Evolutionary conservation across 2,113 vertebrate genomes (phyloP).

Genomic region (Poicephalus meyeri): DNA sequence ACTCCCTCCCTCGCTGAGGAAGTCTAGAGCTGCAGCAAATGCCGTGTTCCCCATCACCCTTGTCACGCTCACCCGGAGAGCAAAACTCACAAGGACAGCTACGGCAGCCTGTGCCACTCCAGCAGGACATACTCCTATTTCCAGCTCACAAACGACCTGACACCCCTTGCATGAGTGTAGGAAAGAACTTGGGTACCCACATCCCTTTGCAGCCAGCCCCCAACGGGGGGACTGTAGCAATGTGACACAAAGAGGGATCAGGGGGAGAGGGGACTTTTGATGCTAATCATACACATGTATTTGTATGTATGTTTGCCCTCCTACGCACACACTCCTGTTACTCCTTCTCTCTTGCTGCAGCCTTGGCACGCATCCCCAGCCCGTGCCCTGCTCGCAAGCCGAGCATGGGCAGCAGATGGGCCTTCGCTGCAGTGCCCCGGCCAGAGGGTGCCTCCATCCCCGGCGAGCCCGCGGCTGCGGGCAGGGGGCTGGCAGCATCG

Average conservation of each 20-base stretch:
- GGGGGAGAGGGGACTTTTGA: neutral
- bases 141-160: neutral
- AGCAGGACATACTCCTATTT: neutral
- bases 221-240: neutral
- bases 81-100: neutral
- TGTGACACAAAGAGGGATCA: neutral
- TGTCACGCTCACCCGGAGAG: neutral
- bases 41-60: neutral
- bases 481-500: neutral
- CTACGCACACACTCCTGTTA: conserved; percentile 8
- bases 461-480: neutral
- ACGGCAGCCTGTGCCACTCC: neutral
- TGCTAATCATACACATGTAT: neutral
- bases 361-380: conserved; percentile 47
- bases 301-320: conserved; percentile 31
- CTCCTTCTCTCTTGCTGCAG: conserved; percentile 58
- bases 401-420: conserved; percentile 28
- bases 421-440: conserved; percentile 19
- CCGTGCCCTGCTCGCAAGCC: conserved; percentile 11
- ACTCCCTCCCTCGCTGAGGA: neutral
- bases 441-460: neutral
- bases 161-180: rapidly evolving
- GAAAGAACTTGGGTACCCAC: neutral
- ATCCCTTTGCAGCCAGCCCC: neutral
- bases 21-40: conserved; percentile 9